phyloP scores from a whole-genome alignment of 2,797 vertebrate species.

The Allobates femoralis region DNA sequence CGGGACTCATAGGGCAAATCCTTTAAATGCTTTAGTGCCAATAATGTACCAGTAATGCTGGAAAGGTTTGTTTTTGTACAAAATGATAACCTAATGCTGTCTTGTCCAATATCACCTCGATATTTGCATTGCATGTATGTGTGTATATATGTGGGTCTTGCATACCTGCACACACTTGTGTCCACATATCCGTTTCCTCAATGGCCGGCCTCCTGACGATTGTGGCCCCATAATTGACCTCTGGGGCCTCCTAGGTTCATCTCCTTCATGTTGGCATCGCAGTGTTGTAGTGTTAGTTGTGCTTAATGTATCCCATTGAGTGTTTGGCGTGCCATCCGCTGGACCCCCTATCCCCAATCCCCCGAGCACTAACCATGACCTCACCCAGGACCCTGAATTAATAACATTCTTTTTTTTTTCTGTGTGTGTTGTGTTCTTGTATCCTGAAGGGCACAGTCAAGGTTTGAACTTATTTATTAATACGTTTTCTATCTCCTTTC shows the following conservation, averaged over 20 bases:
- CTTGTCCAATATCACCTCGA: neutral
- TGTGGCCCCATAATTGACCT: neutral
- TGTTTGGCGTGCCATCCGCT: neutral
- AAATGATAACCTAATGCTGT: no score
- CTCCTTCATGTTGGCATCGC: neutral
- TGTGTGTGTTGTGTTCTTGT: conserved; percentile 75
- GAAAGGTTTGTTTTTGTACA: no score
- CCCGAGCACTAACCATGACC: neutral
- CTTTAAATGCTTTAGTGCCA: no score
- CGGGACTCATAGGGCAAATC: no score
- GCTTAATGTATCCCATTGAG: neutral
- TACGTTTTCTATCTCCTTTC: conserved; percentile 68
- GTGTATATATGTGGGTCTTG: neutral
- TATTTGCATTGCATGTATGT: neutral
- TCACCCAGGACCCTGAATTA: neutral
- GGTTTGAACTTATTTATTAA: conserved; percentile 84
- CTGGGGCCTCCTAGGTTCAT: neutral
- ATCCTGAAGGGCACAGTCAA: conserved; percentile 89
- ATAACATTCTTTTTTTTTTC: conserved; percentile 60
- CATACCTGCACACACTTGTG: neutral
- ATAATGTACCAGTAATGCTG: no score
- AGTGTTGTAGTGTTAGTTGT: neutral
- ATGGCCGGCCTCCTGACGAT: neutral
- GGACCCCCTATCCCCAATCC: neutral
- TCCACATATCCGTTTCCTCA: neutral